phyloP scores from a whole-genome alignment of 2,888 invertebrate genomes.

The Maniola hyperantus region DNA sequence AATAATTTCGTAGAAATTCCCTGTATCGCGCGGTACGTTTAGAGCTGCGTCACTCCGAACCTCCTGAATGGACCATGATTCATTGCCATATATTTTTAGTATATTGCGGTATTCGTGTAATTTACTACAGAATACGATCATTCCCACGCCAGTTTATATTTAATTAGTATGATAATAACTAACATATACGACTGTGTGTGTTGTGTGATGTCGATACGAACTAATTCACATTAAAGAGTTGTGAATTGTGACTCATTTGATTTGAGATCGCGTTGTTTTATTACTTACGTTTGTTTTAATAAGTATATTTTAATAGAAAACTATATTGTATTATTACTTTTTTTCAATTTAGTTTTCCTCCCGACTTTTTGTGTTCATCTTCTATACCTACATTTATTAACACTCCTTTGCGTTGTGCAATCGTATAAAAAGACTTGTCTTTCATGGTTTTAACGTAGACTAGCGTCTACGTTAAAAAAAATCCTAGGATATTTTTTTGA shows the following conservation, averaged over 20 bases:
- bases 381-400: no score
- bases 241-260: background rate
- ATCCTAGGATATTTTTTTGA: no score
- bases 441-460: no score
- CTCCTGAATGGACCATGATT: constrained; percentile 69
- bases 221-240: constrained; percentile 14
- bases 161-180: constrained; percentile 43
- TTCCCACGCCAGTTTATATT: constrained; percentile 56
- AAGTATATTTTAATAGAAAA: background rate
- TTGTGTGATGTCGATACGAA: constrained; percentile 16
- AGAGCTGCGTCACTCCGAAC: constrained; percentile 60
- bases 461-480: no score
- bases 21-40: constrained; percentile 56
- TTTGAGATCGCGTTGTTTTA: background rate
- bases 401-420: no score
- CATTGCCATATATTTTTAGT: constrained; percentile 70
- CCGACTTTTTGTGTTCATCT: no score
- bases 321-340: no score
- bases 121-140: constrained; percentile 70
- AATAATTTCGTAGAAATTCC: constrained; percentile 53
- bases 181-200: constrained; percentile 17
- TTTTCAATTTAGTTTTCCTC: no score
- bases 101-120: constrained; percentile 56
- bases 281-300: background rate
- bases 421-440: no score